A percentile compares a stretch with the other conserved stretches of the same genome.
Evolutionary conservation across 2,797 vertebrate species (phyloP).

Genomic region (Channallabes apus): DNA sequence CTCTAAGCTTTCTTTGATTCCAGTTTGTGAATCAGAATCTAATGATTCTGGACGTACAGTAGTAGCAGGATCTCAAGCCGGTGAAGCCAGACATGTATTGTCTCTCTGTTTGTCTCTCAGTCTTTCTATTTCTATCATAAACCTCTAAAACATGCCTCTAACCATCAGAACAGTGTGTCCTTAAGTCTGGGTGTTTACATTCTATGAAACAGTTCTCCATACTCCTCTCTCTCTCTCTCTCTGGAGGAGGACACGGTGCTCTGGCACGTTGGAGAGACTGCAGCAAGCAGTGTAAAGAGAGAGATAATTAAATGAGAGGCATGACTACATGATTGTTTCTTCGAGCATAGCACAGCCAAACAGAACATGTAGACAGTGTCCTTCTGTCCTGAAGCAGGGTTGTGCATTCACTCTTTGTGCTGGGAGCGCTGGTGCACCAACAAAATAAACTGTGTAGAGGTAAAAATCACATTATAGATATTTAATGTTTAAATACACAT

Average conservation of each 20-base stretch:
- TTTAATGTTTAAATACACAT: background rate
- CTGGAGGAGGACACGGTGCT: slow-evolving; percentile 50
- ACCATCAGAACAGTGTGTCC: slow-evolving; percentile 55
- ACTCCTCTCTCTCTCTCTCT: slow-evolving; percentile 40
- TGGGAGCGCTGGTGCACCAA: background rate
- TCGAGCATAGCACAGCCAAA: slow-evolving; percentile 29
- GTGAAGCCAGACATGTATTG: background rate
- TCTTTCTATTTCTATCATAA: slow-evolving; percentile 33
- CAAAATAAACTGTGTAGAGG: background rate
- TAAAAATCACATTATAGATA: background rate
- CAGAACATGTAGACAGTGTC: slow-evolving; percentile 17
- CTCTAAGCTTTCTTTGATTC: background rate
- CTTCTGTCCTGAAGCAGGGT: slow-evolving; percentile 8
- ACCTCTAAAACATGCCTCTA: slow-evolving; percentile 47
- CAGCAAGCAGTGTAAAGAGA: slow-evolving; percentile 34
- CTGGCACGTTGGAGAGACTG: slow-evolving; percentile 34
- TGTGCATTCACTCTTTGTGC: background rate
- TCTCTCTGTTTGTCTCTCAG: slow-evolving; percentile 2
- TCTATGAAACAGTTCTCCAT: slow-evolving; percentile 38
- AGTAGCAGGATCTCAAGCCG: background rate
- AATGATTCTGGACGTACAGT: background rate
- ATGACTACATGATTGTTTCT: slow-evolving; percentile 29
- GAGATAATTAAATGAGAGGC: slow-evolving; percentile 39
- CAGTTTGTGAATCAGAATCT: background rate
- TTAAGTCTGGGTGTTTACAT: slow-evolving; percentile 53